phyloP scores from a whole-genome alignment of 2,888 invertebrate genomes.

The Thereva unica region DNA sequence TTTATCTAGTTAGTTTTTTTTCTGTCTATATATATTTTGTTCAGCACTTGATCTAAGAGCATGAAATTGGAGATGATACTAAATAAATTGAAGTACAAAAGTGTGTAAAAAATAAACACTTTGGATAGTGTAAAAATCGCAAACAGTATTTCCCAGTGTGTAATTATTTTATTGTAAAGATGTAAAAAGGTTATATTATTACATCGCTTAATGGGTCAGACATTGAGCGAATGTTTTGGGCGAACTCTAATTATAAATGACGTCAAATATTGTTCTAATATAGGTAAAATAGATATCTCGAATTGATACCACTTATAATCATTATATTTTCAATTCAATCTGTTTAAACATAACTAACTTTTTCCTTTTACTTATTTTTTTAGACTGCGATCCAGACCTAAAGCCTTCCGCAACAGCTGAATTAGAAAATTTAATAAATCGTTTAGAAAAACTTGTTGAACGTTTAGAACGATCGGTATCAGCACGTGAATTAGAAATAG shows the following conservation, averaged over 20 bases:
- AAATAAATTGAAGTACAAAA: no score
- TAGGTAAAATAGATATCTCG: constrained; percentile 47
- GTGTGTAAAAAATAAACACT: no score
- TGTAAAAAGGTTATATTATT: constrained; percentile 12
- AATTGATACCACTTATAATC: not conserved
- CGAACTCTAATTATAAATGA: constrained; percentile 52
- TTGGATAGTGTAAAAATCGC: not conserved
- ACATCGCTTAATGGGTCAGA: constrained; percentile 49
- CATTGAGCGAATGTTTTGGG: constrained; percentile 49
- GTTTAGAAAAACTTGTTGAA: constrained; percentile 74
- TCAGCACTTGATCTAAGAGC: no score
- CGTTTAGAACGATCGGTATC: constrained; percentile 67
- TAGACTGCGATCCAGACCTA: constrained; percentile 61
- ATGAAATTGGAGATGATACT: no score
- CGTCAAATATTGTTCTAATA: constrained; percentile 50
- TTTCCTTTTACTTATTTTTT: constrained; percentile 14
- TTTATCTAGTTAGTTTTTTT: no score
- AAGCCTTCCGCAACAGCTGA: constrained; percentile 62
- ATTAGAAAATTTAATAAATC: constrained; percentile 71
- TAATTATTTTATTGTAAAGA: constrained; percentile 9
- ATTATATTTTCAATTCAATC: not conserved
- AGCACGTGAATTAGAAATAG: constrained; percentile 51
- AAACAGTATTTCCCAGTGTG: constrained; percentile 16
- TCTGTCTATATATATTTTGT: no score
- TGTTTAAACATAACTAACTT: not conserved